These are phyloP conservation scores for Lota lota DNA, from an alignment of 2,113 vertebrate species.

Conservation along the genomic window DNA sequence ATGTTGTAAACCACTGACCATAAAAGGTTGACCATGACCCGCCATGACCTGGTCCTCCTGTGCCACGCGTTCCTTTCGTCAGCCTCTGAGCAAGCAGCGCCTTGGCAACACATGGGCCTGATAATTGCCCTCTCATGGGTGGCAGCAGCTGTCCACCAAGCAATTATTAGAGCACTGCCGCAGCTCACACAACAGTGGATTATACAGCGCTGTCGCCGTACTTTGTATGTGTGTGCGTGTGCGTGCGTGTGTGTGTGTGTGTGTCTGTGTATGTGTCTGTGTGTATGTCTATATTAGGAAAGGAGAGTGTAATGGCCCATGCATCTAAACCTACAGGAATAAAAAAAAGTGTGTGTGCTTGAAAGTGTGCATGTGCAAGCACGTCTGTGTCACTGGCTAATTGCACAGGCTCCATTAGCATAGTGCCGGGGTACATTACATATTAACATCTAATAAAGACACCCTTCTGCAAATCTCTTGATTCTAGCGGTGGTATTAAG, in stretches of 20 bases:
- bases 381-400: not conserved
- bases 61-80: not conserved
- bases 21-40: too few species aligned
- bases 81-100: not conserved
- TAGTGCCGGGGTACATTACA: slow-evolving; percentile 2
- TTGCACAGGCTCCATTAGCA: slow-evolving; percentile 5
- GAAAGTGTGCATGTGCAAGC: not conserved
- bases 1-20: too few species aligned
- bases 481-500: too few species aligned
- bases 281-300: not conserved
- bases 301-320: too few species aligned
- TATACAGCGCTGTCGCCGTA: not conserved
- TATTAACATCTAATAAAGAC: too few species aligned
- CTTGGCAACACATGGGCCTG: not conserved
- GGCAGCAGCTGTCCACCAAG: slow-evolving; percentile 12
- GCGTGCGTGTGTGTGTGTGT: slow-evolving; percentile 7
- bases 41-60: not conserved
- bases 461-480: too few species aligned
- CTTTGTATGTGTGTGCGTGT: slow-evolving; percentile 2
- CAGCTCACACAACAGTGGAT: slow-evolving; percentile 3
- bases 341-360: slow-evolving; percentile 3
- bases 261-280: not conserved
- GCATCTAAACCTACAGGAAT: too few species aligned
- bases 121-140: slow-evolving; percentile 8
- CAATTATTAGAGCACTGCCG: slow-evolving; percentile 11